Evolutionary conservation across 1,140 invertebrate species (phyloP).

Genomic region (Listronotus bonariensis): DNA sequence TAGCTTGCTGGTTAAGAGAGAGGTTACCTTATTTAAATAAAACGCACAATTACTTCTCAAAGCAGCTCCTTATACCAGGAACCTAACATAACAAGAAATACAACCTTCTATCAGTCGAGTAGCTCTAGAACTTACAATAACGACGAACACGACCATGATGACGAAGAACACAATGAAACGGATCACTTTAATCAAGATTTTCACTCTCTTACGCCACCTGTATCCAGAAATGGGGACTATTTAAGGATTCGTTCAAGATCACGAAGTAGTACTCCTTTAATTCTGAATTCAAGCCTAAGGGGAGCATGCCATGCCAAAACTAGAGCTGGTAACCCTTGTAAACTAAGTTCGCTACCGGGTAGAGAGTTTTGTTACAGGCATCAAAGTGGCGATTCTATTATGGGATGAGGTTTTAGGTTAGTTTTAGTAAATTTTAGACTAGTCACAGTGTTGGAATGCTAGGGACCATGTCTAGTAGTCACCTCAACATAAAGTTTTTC

Average conservation of each 20-base stretch:
- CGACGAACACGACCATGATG: no score
- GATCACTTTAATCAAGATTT: conserved; percentile 40
- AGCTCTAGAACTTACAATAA: background rate
- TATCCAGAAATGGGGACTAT: conserved; percentile 45
- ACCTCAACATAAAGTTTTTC: no score
- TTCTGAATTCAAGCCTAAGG: conserved; percentile 34
- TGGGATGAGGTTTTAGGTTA: conserved; percentile 28
- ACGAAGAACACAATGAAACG: conserved; percentile 5
- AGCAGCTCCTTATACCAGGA: conserved; percentile 1
- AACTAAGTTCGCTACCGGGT: conserved; percentile 42
- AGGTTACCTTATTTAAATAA: no score
- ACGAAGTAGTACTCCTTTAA: conserved; percentile 47
- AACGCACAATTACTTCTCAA: no score
- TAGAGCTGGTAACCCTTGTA: conserved; percentile 50
- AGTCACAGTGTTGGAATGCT: no score
- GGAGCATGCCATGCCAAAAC: conserved; percentile 47
- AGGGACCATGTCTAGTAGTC: no score
- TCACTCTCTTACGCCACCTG: conserved; percentile 44
- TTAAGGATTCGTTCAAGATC: conserved; percentile 32
- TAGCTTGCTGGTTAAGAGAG: no score
- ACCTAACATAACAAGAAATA: no score
- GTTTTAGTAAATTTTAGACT: no score
- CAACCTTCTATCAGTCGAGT: background rate
- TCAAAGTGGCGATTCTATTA: conserved; percentile 47
- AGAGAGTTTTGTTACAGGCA: conserved; percentile 51